These are phyloP conservation scores for Lateolabrax maculatus DNA, from an alignment of 2,797 vertebrate species.

Conservation along the genomic window DNA sequence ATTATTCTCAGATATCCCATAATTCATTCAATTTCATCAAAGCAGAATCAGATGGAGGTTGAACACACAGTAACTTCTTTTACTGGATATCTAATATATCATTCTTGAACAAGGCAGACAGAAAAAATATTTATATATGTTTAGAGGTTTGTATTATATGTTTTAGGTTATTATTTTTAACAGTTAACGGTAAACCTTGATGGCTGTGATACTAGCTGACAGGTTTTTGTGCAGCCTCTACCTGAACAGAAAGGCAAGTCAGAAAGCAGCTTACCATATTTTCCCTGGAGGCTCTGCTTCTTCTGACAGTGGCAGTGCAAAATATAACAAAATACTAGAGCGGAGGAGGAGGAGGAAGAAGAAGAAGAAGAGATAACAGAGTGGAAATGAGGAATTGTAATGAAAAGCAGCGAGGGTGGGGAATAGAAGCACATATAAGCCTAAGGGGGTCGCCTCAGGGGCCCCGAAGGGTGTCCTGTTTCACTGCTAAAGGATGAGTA, in stretches of 20 bases:
- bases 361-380: conserved; percentile 44
- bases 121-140: background rate
- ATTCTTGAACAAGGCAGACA: background rate
- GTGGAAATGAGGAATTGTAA: conserved; percentile 48
- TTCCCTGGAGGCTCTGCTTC: conserved; percentile 50
- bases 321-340: conserved; percentile 50
- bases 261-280: conserved; percentile 68
- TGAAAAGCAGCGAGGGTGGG: conserved; percentile 46
- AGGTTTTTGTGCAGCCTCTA: conserved; percentile 3
- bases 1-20: conserved; percentile 16
- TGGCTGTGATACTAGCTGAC: conserved; percentile 9
- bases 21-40: conserved; percentile 11
- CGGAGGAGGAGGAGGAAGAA: conserved; percentile 8
- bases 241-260: conserved; percentile 41
- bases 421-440: conserved; percentile 38
- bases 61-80: background rate
- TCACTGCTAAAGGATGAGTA: conserved; percentile 51
- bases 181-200: background rate
- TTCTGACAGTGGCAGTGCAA: conserved; percentile 39
- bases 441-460: conserved; percentile 44
- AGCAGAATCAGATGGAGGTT: background rate
- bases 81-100: background rate
- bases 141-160: background rate
- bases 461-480: conserved; percentile 32
- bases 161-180: background rate